Conservation (phyloP, 2,113 vertebrate genomes). For the Ancistrus triradiatus region DNA sequence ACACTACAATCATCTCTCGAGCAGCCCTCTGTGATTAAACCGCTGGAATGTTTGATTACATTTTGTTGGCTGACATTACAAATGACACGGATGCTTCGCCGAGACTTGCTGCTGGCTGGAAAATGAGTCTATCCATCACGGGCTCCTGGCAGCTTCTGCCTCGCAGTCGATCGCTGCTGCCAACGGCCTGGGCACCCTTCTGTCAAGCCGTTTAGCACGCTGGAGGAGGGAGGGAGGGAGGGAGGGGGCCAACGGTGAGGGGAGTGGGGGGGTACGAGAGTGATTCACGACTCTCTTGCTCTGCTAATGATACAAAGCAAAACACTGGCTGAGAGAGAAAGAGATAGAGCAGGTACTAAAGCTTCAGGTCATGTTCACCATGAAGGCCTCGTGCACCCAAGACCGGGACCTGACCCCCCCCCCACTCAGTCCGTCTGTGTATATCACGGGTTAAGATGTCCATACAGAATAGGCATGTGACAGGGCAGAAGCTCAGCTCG, state of each 20-base stretch:
- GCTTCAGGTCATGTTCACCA: slow-evolving; percentile 40
- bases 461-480: too few species aligned
- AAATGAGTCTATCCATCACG: slow-evolving; percentile 99
- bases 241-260: slow-evolving; percentile 50
- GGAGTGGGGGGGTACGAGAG: slow-evolving; percentile 45
- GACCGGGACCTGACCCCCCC: neutral
- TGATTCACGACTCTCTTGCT: slow-evolving; percentile 74
- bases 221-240: slow-evolving; percentile 74
- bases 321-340: slow-evolving; percentile 54
- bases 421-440: neutral
- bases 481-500: too few species aligned
- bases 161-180: slow-evolving; percentile 99
- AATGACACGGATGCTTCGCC: slow-evolving; percentile 99
- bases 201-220: slow-evolving; percentile 99
- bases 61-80: slow-evolving; percentile 99
- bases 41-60: slow-evolving; percentile 99
- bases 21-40: slow-evolving; percentile 99
- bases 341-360: slow-evolving; percentile 48
- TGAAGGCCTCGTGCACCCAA: slow-evolving; percentile 17
- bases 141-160: slow-evolving; percentile 94
- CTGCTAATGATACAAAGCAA: slow-evolving; percentile 76
- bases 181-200: slow-evolving; percentile 91
- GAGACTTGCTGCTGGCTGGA: slow-evolving; percentile 99
- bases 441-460: slow-evolving; percentile 10
- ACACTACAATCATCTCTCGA: slow-evolving; percentile 99